phyloP scores from a whole-genome alignment of 2,113 vertebrate species.

The Thymallus thymallus region DNA sequence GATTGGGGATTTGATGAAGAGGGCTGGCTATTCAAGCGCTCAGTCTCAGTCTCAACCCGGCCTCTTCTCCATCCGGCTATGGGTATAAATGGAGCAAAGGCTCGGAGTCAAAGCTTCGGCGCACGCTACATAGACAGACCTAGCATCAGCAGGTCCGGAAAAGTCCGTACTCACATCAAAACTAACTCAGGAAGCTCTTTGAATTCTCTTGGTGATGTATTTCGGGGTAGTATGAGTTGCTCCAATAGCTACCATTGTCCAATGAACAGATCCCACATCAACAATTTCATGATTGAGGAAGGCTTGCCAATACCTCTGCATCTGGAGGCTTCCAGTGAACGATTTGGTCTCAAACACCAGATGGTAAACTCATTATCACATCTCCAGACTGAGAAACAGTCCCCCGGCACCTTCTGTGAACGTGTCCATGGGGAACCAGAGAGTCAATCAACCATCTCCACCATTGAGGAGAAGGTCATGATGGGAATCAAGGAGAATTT shows the following conservation, averaged over 20 bases:
- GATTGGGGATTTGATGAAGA: constrained; percentile 78
- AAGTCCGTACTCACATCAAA: constrained; percentile 87
- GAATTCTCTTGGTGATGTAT: constrained; percentile 75
- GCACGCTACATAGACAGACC: constrained; percentile 79
- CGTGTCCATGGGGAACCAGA: constrained; percentile 79
- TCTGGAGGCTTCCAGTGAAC: constrained; percentile 64
- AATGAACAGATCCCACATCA: constrained; percentile 75
- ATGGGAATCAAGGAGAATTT: constrained; percentile 90
- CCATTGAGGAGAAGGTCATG: constrained; percentile 95
- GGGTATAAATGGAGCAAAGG: constrained; percentile 91
- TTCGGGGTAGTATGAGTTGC: constrained; percentile 74
- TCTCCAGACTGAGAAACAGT: constrained; percentile 69
- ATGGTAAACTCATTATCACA: constrained; percentile 59
- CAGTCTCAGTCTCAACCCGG: constrained; percentile 81
- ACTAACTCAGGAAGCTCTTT: constrained; percentile 88
- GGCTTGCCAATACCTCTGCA: constrained; percentile 56
- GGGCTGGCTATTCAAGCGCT: constrained; percentile 79
- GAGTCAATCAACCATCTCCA: constrained; percentile 75
- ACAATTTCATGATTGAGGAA: constrained; percentile 70
- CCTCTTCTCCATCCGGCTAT: constrained; percentile 84
- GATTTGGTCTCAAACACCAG: constrained; percentile 65
- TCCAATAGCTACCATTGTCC: constrained; percentile 80
- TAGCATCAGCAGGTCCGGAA: constrained; percentile 70
- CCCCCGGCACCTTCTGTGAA: constrained; percentile 75
- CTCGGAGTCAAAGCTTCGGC: constrained; percentile 89